Evolutionary conservation across 2,888 invertebrate genomes (phyloP).

Genomic region (Gymnoscelis rufifasciata): DNA sequence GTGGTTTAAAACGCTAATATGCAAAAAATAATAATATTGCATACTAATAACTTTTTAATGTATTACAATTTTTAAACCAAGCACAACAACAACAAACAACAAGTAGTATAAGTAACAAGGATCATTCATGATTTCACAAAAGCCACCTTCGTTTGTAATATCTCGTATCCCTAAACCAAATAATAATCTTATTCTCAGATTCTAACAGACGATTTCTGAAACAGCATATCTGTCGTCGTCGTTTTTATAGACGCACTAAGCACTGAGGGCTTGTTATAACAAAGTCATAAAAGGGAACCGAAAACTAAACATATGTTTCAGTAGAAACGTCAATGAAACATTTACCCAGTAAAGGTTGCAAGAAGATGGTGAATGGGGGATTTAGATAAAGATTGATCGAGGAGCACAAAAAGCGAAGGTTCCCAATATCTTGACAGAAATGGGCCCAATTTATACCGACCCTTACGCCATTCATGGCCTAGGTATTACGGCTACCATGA

Average conservation of each 20-base stretch:
- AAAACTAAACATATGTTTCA: not conserved
- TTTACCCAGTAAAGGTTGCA: conserved; percentile 8
- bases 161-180: too few relatives aligned
- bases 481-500: not conserved
- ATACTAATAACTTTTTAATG: not conserved
- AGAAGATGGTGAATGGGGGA: conserved; percentile 13
- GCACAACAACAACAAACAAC: too few relatives aligned
- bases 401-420: conserved; percentile 14
- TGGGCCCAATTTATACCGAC: conserved; percentile 6
- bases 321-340: conserved; percentile 1
- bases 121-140: too few relatives aligned
- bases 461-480: conserved; percentile 4
- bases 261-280: too few relatives aligned
- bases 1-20: too few relatives aligned
- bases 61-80: not conserved
- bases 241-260: too few relatives aligned
- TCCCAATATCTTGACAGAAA: conserved; percentile 13
- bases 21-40: not conserved
- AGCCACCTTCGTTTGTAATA: too few relatives aligned
- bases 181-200: too few relatives aligned
- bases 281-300: not conserved
- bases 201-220: too few relatives aligned
- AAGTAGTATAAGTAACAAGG: too few relatives aligned
- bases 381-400: conserved; percentile 17
- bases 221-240: too few relatives aligned